phyloP scores from a whole-genome alignment of 2,888 invertebrate species.

The Exephanes ischioxanthus region DNA sequence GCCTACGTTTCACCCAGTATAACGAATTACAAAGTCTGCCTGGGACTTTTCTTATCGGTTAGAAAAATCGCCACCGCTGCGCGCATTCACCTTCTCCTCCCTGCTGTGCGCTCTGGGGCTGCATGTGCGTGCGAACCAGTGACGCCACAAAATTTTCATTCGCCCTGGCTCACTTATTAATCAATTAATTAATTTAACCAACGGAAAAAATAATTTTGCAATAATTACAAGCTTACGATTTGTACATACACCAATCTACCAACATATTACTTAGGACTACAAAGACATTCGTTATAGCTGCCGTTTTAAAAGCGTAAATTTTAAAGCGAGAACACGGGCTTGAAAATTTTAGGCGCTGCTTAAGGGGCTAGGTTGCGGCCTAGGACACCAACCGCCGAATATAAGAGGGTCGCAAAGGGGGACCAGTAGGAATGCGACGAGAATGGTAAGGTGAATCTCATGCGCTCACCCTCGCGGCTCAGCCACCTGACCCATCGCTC shows the following conservation, averaged over 20 bases:
- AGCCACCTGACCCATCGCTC: conserved; percentile 62
- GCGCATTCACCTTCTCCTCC: conserved; percentile 59
- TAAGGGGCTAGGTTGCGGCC: background rate
- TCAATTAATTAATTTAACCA: background rate
- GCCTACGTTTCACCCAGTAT: background rate
- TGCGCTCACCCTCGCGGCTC: conserved; percentile 63
- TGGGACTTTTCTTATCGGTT: conserved; percentile 55
- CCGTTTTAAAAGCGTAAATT: too few species aligned
- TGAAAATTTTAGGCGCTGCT: background rate
- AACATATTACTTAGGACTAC: too few species aligned
- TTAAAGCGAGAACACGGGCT: background rate
- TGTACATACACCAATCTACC: too few species aligned
- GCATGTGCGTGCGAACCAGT: conserved; percentile 59
- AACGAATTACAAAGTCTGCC: conserved; percentile 13
- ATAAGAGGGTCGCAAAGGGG: conserved; percentile 13
- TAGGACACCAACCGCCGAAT: background rate
- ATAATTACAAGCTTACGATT: too few species aligned
- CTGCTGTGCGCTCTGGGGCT: conserved; percentile 31
- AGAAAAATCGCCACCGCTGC: conserved; percentile 67
- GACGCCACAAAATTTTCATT: conserved; percentile 47
- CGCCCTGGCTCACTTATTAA: conserved; percentile 32
- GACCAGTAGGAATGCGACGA: conserved; percentile 65
- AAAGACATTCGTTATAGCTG: too few species aligned
- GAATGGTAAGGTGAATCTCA: conserved; percentile 77
- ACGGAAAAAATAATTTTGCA: too few species aligned